Conservation (phyloP, 2,888 invertebrate species). For the Himalopsyche kuldschensis region DNA sequence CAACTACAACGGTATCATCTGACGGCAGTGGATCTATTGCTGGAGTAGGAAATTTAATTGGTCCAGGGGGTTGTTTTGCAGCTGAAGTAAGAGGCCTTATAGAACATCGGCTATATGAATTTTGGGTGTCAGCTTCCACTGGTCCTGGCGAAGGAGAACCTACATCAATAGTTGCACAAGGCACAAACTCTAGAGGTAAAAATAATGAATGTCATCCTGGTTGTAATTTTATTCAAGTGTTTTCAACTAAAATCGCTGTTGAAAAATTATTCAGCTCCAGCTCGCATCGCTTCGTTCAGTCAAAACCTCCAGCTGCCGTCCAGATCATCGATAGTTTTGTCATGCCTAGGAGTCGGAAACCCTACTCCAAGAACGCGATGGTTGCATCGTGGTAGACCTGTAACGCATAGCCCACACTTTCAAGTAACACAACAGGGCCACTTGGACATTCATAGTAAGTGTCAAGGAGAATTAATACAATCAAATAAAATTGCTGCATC, state of each 20-base stretch:
- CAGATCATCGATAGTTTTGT: constrained; percentile 63
- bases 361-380: constrained; percentile 74
- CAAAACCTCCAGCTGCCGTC: constrained; percentile 65
- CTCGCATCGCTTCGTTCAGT: constrained; percentile 81
- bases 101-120: constrained; percentile 76
- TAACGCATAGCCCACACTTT: constrained; percentile 64
- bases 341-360: constrained; percentile 71
- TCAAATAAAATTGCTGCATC: too few relatives aligned
- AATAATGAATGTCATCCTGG: neutral
- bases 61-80: constrained; percentile 41
- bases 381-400: constrained; percentile 63
- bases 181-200: constrained; percentile 70
- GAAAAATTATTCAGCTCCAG: constrained; percentile 64
- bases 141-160: constrained; percentile 67
- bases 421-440: constrained; percentile 64
- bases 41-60: constrained; percentile 18
- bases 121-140: constrained; percentile 85
- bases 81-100: constrained; percentile 69
- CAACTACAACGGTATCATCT: constrained; percentile 29
- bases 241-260: constrained; percentile 3
- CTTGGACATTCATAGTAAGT: constrained; percentile 68
- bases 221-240: too few relatives aligned
- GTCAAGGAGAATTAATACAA: neutral
- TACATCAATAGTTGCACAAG: constrained; percentile 73
- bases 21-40: constrained; percentile 24